Evolutionary conservation across 1,140 invertebrate species (phyloP).

Genomic region (Sarcophaga peregrina): DNA sequence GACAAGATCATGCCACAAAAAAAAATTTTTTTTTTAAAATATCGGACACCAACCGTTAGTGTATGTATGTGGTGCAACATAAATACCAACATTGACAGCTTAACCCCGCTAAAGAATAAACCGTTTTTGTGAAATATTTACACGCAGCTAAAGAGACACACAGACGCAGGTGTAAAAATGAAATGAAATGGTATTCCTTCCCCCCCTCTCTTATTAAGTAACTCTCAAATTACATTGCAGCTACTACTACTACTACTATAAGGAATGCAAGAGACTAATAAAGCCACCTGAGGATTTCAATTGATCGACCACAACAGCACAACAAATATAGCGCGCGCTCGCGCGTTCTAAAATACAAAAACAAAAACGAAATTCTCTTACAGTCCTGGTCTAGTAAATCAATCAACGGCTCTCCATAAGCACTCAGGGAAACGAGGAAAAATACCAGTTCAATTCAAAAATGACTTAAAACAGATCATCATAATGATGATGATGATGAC

Average conservation of each 20-base stretch:
- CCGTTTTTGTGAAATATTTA: slow-evolving; percentile 24
- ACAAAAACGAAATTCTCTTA: not conserved
- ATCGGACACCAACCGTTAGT: not conserved
- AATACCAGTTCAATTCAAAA: slow-evolving; percentile 21
- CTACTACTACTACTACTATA: too few species aligned
- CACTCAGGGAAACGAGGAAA: not conserved
- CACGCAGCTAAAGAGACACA: not conserved
- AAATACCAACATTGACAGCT: slow-evolving; percentile 21
- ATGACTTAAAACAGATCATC: slow-evolving; percentile 5
- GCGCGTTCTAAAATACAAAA: not conserved
- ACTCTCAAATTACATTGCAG: not conserved
- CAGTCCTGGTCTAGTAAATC: slow-evolving; percentile 14
- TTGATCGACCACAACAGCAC: not conserved
- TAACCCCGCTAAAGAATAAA: slow-evolving; percentile 11
- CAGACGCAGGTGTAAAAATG: slow-evolving; percentile 8
- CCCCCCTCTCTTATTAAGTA: not conserved
- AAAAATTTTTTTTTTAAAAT: not conserved
- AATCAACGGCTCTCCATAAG: not conserved
- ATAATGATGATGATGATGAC: not conserved
- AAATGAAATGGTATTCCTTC: not conserved
- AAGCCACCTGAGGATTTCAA: slow-evolving; percentile 19
- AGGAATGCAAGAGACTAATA: not conserved
- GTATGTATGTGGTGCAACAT: slow-evolving; percentile 10
- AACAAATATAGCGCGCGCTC: not conserved
- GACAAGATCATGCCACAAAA: slow-evolving; percentile 35